Base-by-base conservation (phyloP, 2,113 vertebrate genomes). In the Mirza zaza region DNA sequence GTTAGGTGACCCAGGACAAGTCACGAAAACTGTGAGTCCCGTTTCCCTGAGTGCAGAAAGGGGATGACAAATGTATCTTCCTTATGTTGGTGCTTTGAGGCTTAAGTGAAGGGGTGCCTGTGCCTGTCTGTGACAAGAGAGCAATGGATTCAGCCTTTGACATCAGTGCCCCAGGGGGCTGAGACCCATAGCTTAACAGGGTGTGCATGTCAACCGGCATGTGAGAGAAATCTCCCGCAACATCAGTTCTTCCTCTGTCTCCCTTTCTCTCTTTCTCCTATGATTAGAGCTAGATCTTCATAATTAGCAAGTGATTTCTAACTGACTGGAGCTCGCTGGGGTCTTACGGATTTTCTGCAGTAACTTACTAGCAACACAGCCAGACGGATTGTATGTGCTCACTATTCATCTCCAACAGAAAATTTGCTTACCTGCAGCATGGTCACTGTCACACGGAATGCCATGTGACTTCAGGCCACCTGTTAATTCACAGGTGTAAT, bases 391-490 rank as follows among this genome's bases (percentile, higher is more conserved):
- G 27, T 0, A 2, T 6, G 6, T 2, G 2, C 8, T 32, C 11
- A 6, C 2, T 4, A 1, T 71, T 48, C 12, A 3, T 9, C 32
- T 15, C 15, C 27, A 14, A 3, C 32, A 36, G 76, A 42, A 11
- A 63, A 1, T 23, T 2, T 36, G 50, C 50, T 13, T 25, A 2
- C 0, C 23, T 4, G 23, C 4, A 1, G 50, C 11, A 1, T 18
- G 17, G 23, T 13, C 2, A 6, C 1, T 2, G n/a, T 52, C 29
- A 20, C 18, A 1, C 0, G 8, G 57, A 9, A 29, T 2, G 8
- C 8, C 20, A 0, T 0, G 4, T 5, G 39, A 9, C 8, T 25
- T 0, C 0, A 3, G 6, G 39, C 29, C 39, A 5, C 23, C 42
- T 7, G 2, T 14, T 17, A 8, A 3, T 17, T 71, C 29, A 12